Evolutionary conservation across 2,113 vertebrate genomes (phyloP).

Genomic region (Labeo rohita): DNA sequence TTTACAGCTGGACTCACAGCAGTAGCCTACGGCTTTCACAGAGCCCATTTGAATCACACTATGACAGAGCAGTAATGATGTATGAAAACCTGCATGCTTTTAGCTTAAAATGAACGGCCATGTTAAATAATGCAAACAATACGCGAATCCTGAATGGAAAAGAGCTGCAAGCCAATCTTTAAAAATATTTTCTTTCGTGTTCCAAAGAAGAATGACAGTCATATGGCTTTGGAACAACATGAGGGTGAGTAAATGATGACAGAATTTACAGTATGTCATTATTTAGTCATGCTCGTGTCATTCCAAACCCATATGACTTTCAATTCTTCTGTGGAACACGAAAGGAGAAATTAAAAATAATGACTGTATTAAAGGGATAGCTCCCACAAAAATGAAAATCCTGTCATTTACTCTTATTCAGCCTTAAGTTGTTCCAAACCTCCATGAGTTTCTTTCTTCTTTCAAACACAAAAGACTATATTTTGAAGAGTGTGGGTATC

Average conservation of each 20-base stretch:
- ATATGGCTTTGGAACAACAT: background rate
- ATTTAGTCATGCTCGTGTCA: background rate
- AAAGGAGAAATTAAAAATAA: background rate
- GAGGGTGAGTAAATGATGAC: background rate
- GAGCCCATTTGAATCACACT: background rate
- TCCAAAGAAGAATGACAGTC: background rate
- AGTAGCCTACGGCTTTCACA: background rate
- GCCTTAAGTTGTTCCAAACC: background rate
- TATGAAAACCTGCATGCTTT: background rate
- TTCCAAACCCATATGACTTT: background rate
- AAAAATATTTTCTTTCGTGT: background rate
- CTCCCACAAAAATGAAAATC: background rate
- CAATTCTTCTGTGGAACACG: background rate
- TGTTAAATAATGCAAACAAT: background rate
- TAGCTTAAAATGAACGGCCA: slow-evolving; percentile 3
- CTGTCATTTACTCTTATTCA: background rate
- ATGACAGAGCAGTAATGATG: background rate
- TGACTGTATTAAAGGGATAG: background rate
- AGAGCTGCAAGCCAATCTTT: background rate
- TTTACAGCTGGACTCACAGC: slow-evolving; percentile 33
- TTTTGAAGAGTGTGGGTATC: background rate
- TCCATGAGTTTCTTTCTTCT: too few relatives aligned
- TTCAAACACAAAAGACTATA: background rate
- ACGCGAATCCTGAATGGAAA: background rate
- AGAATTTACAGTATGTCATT: background rate